Percentiles rank a stretch among this genome's conserved stretches.
These are phyloP conservation scores for Villa cingulata DNA, from an alignment of 2,888 invertebrate species.

Conservation along the genomic window DNA sequence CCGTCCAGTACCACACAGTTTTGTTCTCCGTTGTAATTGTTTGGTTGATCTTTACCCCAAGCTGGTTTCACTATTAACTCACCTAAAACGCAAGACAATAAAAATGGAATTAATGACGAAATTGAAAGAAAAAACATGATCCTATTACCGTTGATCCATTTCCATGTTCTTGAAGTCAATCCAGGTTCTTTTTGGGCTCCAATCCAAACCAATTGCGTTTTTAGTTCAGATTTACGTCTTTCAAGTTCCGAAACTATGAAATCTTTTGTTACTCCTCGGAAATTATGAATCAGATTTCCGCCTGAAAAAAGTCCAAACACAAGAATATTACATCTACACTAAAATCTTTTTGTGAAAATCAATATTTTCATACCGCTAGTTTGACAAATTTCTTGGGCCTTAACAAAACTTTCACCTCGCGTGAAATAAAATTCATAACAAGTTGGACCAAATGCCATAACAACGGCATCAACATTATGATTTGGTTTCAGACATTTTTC, in stretches of 20 bases:
- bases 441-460: constrained; percentile 70
- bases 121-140: no score
- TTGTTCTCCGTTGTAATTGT: constrained; percentile 90
- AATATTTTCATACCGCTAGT: constrained; percentile 44
- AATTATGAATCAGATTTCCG: constrained; percentile 34
- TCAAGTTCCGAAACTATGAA: constrained; percentile 64
- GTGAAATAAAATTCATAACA: constrained; percentile 81
- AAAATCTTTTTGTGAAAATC: not conserved
- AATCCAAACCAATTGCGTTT: constrained; percentile 82
- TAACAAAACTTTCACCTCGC: constrained; percentile 69
- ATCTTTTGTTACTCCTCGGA: constrained; percentile 32
- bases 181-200: constrained; percentile 81
- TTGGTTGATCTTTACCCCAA: constrained; percentile 91
- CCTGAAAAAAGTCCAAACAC: constrained; percentile 25
- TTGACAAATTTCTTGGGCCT: constrained; percentile 63
- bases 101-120: no score
- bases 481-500: constrained; percentile 66
- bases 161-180: constrained; percentile 69
- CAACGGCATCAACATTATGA: constrained; percentile 62
- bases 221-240: constrained; percentile 60
- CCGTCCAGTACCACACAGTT: constrained; percentile 90
- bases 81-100: no score
- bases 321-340: not conserved
- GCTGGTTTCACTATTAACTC: constrained; percentile 64
- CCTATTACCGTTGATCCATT: constrained; percentile 72